phyloP scores from a whole-genome alignment of 2,797 vertebrate species.

The Lepus oiostolus region DNA sequence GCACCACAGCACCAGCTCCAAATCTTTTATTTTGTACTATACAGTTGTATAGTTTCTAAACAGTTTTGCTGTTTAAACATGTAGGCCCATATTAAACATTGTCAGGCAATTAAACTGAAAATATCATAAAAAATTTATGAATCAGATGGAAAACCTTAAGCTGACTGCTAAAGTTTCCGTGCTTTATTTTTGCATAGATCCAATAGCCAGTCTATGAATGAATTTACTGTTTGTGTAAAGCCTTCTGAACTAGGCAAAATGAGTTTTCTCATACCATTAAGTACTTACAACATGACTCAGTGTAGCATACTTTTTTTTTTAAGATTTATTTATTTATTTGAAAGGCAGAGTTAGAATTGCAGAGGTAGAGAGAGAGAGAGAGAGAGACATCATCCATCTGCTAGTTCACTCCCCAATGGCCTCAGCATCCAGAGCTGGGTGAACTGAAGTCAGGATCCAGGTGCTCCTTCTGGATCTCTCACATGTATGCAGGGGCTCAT shows the following conservation, averaged over 20 bases:
- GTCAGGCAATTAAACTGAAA: background rate
- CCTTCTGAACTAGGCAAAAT: slow-evolving; percentile 1
- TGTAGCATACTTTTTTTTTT: background rate
- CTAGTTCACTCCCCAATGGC: too few species aligned
- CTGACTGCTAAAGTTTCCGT: background rate
- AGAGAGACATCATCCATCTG: too few species aligned
- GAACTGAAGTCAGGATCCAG: too few species aligned
- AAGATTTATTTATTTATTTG: too few species aligned
- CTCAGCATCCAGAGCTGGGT: too few species aligned
- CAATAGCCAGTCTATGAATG: background rate
- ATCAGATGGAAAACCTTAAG: slow-evolving; percentile 23
- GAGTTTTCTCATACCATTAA: background rate
- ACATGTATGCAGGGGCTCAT: too few species aligned
- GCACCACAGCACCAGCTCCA: background rate
- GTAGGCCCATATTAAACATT: background rate
- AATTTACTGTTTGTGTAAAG: slow-evolving; percentile 49
- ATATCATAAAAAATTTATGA: slow-evolving; percentile 3
- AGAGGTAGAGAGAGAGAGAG: too few species aligned
- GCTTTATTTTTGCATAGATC: background rate
- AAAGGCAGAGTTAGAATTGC: too few species aligned
- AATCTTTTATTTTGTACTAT: slow-evolving; percentile 37
- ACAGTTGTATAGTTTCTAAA: background rate
- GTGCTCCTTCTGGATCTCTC: too few species aligned
- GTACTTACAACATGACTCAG: slow-evolving; percentile 36
- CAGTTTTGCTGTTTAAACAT: slow-evolving; percentile 34